Base-by-base conservation (phyloP, 2,113 vertebrate species). In the Chunga burmeisteri region DNA sequence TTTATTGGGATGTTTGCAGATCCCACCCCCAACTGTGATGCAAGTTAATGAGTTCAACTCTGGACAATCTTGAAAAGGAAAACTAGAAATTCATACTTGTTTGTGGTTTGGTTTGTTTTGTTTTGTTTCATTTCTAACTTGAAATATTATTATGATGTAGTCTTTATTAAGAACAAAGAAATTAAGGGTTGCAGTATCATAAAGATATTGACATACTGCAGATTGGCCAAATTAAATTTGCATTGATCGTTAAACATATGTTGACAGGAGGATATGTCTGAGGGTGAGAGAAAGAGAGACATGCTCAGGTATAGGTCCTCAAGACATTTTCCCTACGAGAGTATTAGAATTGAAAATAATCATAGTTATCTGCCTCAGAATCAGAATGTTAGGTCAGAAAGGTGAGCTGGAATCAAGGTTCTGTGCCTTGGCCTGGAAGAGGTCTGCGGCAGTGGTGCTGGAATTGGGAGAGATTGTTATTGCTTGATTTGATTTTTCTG, bases 11-110 rank as follows among this genome's bases (percentile, higher is more conserved):
- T 34, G 19, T 66, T 55, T 66, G 32, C 36, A 46, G 40, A 36
- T 77, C 6, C 13, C 10, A n/a, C 8, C 4, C 10, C 20, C 25
- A n/a, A 20, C 2, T 58, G 10, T 1, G 5, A 42, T 66, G 30
- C 11, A 75, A 53, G 27, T 73, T 42, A 52, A n/a, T 2, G 5
- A 55, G 22, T 55, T 59, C 29, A 67, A 49, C 19, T 58, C 10
- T 4, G 2, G n/a, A 30, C 29, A 67, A 58, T 30, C 30, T 30
- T 58, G 29, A 34, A 75, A 29, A 47, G 15, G 29, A 86, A 74
- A 86, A 23, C 15, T 23, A 67, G 18, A 25, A 30, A 34, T 77
- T 77, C 32, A 7, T 49, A 22, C 9, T 47, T 56, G 42, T 56
- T 38, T 38, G 16, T 40, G 40, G 21, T 20, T 46, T 46, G 17